Base-by-base conservation (phyloP, 2,797 vertebrate species). In the Alosa sapidissima region DNA sequence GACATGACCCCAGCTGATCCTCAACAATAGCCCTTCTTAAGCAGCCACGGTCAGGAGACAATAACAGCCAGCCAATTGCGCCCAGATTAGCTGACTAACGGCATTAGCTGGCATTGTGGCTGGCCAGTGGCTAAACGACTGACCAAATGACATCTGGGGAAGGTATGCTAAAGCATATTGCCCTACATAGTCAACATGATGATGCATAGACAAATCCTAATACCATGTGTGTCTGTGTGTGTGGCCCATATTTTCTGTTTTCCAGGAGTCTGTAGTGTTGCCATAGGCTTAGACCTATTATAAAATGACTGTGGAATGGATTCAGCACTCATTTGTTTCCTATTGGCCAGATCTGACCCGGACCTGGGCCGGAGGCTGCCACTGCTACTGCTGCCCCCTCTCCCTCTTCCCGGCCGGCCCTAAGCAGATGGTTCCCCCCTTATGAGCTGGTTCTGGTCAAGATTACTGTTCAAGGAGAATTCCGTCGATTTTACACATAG, bases 1-100 rank as follows among this genome's bases (percentile, higher is more conserved):
- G 68, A 36, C 68, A 41, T 75, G 68, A 75, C 68, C 68, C 68
- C 68, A 83, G 84, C 55, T 85, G 81, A 81, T 85, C 81, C 82
- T 65, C 83, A 47, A 90, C 88, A 89, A 87, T 91, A 87, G 84
- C 55, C 82, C 62, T 84, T 72, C 86, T 82, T 86, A 82, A 81
- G 83, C 58, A 41, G 36, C 68, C 36, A 1, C 11, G 14, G 33
- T 45, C 68, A 75, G 14, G 36, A 28, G 68, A 75, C 36, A 75
- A 75, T 75, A 33, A 13, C 14, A 45, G 33, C 68, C 68, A 41
- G 68, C 54, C 54, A 55, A 6, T 55, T 5, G 14, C 13, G 41
- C n/a, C 14, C 33, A 75, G 68, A 75, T 75, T 75, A 75, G 68
- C 68, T 75, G 33, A 75, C 13, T 75, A 45, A 75, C 68, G 2